Conservation (phyloP, 2,888 invertebrate genomes). For the Mylabris sibirica region DNA sequence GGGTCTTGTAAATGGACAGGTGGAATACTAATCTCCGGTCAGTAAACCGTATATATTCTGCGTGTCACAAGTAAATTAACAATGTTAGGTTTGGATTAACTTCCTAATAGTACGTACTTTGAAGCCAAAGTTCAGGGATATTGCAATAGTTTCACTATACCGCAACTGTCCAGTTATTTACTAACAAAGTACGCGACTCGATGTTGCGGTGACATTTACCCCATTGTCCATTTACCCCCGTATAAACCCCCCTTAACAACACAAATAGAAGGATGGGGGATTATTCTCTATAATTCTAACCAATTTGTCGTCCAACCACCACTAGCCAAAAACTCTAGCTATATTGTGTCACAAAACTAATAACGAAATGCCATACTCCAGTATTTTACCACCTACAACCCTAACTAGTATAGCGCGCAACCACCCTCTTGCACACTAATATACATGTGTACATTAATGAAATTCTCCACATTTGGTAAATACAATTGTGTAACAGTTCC, state of each 20-base stretch:
- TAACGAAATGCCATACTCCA: slow-evolving; percentile 45
- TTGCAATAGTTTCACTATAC: slow-evolving; percentile 41
- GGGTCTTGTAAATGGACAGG: neutral
- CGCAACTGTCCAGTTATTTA: slow-evolving; percentile 46
- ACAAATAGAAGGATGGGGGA: slow-evolving; percentile 17
- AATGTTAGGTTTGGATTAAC: slow-evolving; percentile 38
- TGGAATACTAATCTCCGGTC: slow-evolving; percentile 5
- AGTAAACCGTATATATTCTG: slow-evolving; percentile 14
- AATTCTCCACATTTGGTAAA: slow-evolving; percentile 52
- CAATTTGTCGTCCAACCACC: slow-evolving; percentile 51
- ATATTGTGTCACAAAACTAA: slow-evolving; percentile 54
- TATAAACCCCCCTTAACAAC: neutral
- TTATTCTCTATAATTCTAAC: slow-evolving; percentile 53
- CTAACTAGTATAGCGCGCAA: slow-evolving; percentile 14
- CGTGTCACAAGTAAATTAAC: slow-evolving; percentile 33
- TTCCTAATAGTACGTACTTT: slow-evolving; percentile 36
- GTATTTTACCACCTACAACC: slow-evolving; percentile 26
- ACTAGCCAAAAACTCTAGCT: slow-evolving; percentile 42
- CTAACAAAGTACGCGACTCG: slow-evolving; percentile 39
- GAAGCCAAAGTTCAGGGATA: slow-evolving; percentile 34
- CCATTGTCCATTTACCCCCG: slow-evolving; percentile 33
- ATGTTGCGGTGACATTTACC: slow-evolving; percentile 41
- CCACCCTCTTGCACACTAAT: slow-evolving; percentile 35
- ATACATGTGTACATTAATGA: slow-evolving; percentile 53
- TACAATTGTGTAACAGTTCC: slow-evolving; percentile 50